Conservation (phyloP, 64 coral and sea anemone genomes). For the Porites lutea region DNA sequence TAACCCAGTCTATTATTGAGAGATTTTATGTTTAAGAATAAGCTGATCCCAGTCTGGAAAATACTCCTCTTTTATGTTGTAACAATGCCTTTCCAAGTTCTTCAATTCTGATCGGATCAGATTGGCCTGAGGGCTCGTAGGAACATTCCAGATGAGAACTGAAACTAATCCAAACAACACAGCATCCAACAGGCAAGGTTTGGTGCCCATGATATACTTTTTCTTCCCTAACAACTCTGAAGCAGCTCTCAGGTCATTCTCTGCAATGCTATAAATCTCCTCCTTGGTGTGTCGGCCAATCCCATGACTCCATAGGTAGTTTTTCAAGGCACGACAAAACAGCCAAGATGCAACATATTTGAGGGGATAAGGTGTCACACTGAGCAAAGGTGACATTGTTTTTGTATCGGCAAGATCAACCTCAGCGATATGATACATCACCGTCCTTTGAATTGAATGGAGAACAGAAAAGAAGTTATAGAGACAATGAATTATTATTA, state of each 20-base stretch:
- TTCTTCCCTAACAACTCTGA: conserved; percentile 47
- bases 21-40: conserved; percentile 28
- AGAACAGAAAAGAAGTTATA: neutral
- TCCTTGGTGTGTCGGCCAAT: conserved; percentile 51
- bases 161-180: conserved; percentile 52
- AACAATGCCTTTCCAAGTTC: conserved; percentile 45
- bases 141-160: conserved; percentile 44
- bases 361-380: neutral
- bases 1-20: too few species aligned
- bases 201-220: conserved; percentile 39
- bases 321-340: neutral
- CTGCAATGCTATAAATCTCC: conserved; percentile 51
- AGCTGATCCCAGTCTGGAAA: conserved; percentile 56
- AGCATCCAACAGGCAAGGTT: conserved; percentile 42
- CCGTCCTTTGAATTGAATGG: conserved; percentile 21
- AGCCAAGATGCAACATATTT: conserved; percentile 21
- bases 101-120: conserved; percentile 32
- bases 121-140: conserved; percentile 27
- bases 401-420: conserved; percentile 16
- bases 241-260: conserved; percentile 36
- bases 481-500: too few species aligned
- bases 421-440: conserved; percentile 33
- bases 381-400: conserved; percentile 46
- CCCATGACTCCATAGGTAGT: conserved; percentile 15
- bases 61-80: conserved; percentile 38